Percentiles rank a stretch among this genome's conserved stretches.
These are phyloP conservation scores for Antechinus flavipes DNA, from an alignment of 2,113 vertebrate genomes.

Conservation along the genomic window DNA sequence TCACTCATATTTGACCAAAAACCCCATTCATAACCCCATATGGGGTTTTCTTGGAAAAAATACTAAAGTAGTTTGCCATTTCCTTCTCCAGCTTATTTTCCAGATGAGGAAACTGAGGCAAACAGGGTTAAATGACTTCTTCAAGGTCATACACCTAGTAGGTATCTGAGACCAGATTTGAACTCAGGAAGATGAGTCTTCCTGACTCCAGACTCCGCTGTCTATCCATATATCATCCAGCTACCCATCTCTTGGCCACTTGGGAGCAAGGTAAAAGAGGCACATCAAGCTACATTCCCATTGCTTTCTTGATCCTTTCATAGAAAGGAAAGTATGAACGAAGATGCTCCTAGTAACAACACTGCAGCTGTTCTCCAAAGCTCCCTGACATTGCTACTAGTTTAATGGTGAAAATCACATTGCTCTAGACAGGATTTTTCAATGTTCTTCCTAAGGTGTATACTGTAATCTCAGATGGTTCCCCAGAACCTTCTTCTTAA, in stretches of 20 bases:
- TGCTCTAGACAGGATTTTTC: no score
- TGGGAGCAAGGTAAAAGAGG: background rate
- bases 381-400: no score
- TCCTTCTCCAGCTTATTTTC: background rate
- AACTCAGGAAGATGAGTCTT: background rate
- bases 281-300: background rate
- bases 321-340: no score
- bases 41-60: background rate
- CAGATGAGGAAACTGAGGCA: background rate
- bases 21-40: background rate
- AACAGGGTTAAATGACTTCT: background rate
- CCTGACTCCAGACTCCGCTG: no score
- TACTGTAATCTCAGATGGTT: no score
- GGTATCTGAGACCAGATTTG: background rate
- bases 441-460: no score
- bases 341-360: no score
- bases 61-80: background rate
- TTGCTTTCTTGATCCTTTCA: no score
- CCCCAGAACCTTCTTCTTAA: background rate
- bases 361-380: no score
- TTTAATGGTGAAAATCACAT: no score
- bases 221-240: background rate
- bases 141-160: background rate
- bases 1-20: background rate
- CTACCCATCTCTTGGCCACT: background rate